Evolutionary conservation across 2,888 invertebrate genomes (phyloP), one percentile per base, ranked within the genome.

Genomic region (Timema podura): DNA sequence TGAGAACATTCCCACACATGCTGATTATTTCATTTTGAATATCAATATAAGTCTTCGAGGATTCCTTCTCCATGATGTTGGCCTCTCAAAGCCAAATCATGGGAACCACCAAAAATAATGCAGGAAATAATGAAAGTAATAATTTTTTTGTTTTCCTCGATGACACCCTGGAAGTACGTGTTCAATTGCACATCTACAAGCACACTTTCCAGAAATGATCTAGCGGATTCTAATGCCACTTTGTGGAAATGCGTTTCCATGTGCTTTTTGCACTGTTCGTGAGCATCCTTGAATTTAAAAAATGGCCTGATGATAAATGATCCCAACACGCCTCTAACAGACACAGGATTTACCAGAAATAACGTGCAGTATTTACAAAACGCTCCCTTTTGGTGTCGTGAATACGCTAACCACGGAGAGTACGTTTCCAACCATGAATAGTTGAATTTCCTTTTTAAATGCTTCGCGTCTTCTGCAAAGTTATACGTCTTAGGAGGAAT

Each of bases 1-100:
- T 75, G 48, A 77, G 61, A 61, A 75, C 73, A 54, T 70, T 71
- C 45, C 75, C 76, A 75, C 76, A 79, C 51, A 76, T 71, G 48
- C 67, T 66, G 65, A 78, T 76, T 51, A 78, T 72, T 75, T 79
- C 76, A 75, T 79, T 79, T 78, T 79, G 78, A 68, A 79, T 77
- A 71, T 72, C 69, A 68, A 71, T n/a, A n/a, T n/a, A n/a, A n/a
- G n/a, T n/a, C 76, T 68, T 73, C 68, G 51, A 77, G 72, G 74
- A 76, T 72, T 64, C 74, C 74, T 71, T 72, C 74, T 9, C 49
- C 49, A 49, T 47, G 65, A 64, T 70, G 64, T 75, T 75, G 75
- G n/a, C 68, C 68, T 30, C 68, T 16, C 16, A 68, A 46, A 68
- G 64, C n/a, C 13, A 68, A 16, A 45, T 68, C 68, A 68, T 68